A percentile compares a stretch with the other conserved stretches of the same genome.
Evolutionary conservation across 2,888 invertebrate species (phyloP).

Genomic region (Ophion ventricosus): DNA sequence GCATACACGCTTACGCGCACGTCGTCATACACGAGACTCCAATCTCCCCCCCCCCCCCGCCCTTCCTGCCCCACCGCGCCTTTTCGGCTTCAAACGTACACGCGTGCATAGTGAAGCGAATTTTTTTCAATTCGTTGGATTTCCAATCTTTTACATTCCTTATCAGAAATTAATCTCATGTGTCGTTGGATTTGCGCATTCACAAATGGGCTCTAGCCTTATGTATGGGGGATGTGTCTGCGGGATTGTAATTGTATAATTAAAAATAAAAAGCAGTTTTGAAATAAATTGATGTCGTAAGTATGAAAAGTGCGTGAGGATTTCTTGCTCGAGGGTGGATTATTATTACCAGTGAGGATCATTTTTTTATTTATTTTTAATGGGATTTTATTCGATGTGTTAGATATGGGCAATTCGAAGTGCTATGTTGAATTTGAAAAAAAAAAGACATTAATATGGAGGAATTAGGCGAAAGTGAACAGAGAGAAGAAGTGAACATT

Average conservation of each 20-base stretch:
- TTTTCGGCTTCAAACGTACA: conserved; percentile 14
- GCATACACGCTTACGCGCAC: conserved; percentile 55
- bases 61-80: conserved; percentile 9
- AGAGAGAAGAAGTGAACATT: neutral
- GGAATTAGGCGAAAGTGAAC: neutral
- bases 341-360: neutral
- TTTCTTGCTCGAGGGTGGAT: neutral
- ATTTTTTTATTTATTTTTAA: neutral
- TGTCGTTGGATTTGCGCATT: neutral
- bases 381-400: no score
- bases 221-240: neutral
- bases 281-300: neutral
- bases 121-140: conserved; percentile 9
- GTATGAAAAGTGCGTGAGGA: neutral
- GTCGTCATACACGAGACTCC: conserved; percentile 44
- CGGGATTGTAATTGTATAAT: neutral
- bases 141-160: conserved; percentile 20
- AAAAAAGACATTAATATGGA: neutral
- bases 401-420: neutral
- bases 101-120: neutral
- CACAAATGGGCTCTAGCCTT: neutral
- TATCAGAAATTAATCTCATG: conserved; percentile 22
- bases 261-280: neutral
- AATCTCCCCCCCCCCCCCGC: conserved; percentile 11
- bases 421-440: neutral